Evolutionary conservation across 2,888 invertebrate species (phyloP), one percentile per base, ranked within the genome.

Genomic region (Cataglyphis livida): DNA sequence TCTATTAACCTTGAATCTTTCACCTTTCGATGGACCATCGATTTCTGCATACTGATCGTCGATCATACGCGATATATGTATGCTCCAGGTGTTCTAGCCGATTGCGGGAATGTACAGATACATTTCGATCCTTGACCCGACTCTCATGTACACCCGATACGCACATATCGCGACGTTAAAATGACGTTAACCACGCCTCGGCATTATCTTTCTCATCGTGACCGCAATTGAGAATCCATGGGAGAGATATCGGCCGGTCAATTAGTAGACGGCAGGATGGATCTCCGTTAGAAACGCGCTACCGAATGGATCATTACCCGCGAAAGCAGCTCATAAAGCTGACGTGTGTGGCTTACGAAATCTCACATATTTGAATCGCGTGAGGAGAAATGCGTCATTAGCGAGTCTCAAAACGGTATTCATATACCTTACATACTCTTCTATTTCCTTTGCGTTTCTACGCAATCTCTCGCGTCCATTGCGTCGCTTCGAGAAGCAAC

Each of bases 1-100:
- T 91, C 91, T 90, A 92, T 92, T 92, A 92, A 92, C 91, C 91
- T 90, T 84, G 86, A 89, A 91, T 91, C 89, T 91, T 87, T 92
- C 90, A 90, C 87, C 90, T 91, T 90, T 89, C 88, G 83, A 87
- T 84, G 78, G 86, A 48, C 85, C 83, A 86, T 86, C 89, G 88
- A 88, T 89, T 89, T 86, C 90, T 89, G 88, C 86, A 87, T 84
- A 89, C 83, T 84, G 84, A 79, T 89, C 85, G 86, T 89, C 84
- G 85, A 89, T 89, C 90, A 88, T 81, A 59, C 74, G 66, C 73
- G 68, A 54, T 70, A 66, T 71, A 51, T 70, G 71, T 71, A 79
- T 70, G 85, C 68, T 68, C 82, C 76, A 82, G 73, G 71, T 83
- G 79, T 71, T 81, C 79, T 61, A 84, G 74, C 85, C 76, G 51